A percentile compares a stretch with the other conserved stretches of the same genome.
phyloP scores from a whole-genome alignment of 2,113 vertebrate genomes.

The Pheucticus melanocephalus region DNA sequence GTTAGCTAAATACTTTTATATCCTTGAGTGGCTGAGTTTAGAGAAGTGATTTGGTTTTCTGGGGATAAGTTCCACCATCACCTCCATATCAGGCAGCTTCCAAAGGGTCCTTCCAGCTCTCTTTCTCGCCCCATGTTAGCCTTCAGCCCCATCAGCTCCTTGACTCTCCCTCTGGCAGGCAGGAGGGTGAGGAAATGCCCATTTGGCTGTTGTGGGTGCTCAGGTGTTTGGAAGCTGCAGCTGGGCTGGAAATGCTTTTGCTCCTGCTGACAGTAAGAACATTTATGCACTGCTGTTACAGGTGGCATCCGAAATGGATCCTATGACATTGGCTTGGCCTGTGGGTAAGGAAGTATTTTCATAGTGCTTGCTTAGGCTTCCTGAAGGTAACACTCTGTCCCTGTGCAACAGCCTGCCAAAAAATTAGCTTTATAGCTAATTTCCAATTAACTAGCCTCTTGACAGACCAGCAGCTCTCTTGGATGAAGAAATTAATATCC shows the following conservation, averaged over 20 bases:
- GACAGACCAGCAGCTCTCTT: neutral
- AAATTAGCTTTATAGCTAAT: neutral
- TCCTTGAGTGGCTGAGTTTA: neutral
- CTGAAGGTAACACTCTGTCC: neutral
- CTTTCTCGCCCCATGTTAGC: neutral
- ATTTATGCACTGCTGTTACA: constrained; percentile 68
- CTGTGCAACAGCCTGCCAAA: neutral
- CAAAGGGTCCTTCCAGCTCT: neutral
- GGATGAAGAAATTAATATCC: neutral
- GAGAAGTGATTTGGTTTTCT: neutral
- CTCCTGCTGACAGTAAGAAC: neutral
- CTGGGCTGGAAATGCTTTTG: neutral
- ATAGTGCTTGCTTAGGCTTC: neutral
- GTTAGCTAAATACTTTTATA: neutral
- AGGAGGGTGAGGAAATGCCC: neutral
- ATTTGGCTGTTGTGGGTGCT: neutral
- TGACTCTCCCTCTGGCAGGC: neutral
- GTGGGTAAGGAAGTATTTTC: constrained; percentile 81
- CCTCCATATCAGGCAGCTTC: neutral
- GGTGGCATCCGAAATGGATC: constrained; percentile 90
- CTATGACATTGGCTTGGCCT: constrained; percentile 91
- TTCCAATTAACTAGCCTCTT: neutral
- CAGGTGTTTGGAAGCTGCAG: neutral
- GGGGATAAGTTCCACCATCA: neutral
- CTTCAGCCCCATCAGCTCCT: neutral